A percentile compares a stretch with the other conserved stretches of the same genome.
Evolutionary conservation across 2,797 vertebrate genomes (phyloP).

Genomic region (Simalia tracyae): DNA sequence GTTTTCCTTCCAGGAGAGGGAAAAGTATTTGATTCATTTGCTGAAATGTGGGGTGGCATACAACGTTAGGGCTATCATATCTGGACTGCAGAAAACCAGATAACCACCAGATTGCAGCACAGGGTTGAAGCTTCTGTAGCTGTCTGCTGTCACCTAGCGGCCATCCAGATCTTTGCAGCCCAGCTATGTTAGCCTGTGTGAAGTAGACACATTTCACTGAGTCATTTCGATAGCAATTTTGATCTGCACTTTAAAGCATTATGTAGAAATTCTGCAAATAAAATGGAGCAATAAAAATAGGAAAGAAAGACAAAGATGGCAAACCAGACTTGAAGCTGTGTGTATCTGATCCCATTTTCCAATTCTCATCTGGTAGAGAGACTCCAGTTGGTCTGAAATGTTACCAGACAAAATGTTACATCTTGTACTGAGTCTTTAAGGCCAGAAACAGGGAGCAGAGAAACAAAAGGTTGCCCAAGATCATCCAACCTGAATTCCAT

Average conservation of each 20-base stretch:
- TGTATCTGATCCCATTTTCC: neutral
- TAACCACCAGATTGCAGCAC: neutral
- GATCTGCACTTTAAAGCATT: slow-evolving; percentile 60
- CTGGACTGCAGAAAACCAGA: neutral
- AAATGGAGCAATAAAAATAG: slow-evolving; percentile 62
- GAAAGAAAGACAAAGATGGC: slow-evolving; percentile 29
- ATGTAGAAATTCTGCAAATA: slow-evolving; percentile 62
- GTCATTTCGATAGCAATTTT: slow-evolving; percentile 56
- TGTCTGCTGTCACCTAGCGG: neutral
- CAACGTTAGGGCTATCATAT: neutral
- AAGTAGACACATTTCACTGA: slow-evolving; percentile 57
- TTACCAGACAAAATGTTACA: neutral
- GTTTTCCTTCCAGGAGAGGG: slow-evolving; percentile 23
- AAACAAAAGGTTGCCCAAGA: neutral
- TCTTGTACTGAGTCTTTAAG: neutral
- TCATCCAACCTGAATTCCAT: slow-evolving; percentile 19
- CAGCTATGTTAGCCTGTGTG: slow-evolving; percentile 9
- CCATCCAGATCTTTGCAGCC: slow-evolving; percentile 20
- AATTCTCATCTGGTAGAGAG: neutral
- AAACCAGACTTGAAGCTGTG: neutral
- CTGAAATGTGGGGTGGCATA: slow-evolving; percentile 48
- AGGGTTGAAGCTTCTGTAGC: neutral
- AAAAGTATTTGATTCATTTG: slow-evolving; percentile 47
- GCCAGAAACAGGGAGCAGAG: neutral
- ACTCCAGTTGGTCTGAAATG: neutral